Percentiles rank a stretch among this genome's conserved stretches.
phyloP scores from a whole-genome alignment of 2,888 invertebrate species.

The Eilema griseolum region DNA sequence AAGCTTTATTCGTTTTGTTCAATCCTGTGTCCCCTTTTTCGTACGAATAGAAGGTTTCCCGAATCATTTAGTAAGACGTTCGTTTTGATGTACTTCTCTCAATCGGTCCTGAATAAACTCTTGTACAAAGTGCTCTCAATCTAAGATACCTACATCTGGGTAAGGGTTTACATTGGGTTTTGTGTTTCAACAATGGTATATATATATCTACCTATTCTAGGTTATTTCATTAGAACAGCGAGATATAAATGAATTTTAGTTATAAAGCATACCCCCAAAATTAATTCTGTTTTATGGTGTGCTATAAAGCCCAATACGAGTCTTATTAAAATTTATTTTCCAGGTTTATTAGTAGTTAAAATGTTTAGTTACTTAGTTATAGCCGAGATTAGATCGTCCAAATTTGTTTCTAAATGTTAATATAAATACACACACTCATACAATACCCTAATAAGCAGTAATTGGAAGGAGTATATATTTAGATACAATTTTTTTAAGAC shows the following conservation, averaged over 20 bases:
- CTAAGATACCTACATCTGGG: conserved; percentile 23
- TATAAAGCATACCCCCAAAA: neutral
- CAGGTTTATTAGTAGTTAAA: no score
- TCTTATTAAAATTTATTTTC: neutral
- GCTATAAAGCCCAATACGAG: neutral
- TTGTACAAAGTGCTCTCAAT: conserved; percentile 23
- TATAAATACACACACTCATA: neutral
- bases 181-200: neutral
- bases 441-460: no score
- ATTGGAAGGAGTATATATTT: no score
- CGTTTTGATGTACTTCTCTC: conserved; percentile 16
- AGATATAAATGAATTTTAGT: neutral
- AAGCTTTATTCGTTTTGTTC: conserved; percentile 25
- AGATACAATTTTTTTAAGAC: no score
- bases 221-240: neutral
- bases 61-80: conserved; percentile 36
- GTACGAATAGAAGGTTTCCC: conserved; percentile 26
- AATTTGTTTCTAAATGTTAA: neutral
- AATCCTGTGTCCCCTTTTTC: neutral
- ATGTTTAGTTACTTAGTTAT: neutral
- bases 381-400: neutral
- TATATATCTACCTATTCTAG: neutral
- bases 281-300: neutral
- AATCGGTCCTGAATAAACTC: conserved; percentile 28
- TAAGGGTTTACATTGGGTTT: neutral